Percentiles rank a stretch among this genome's conserved stretches.
phyloP scores from a whole-genome alignment of 2,888 invertebrate species.

The Dioctria linearis region DNA sequence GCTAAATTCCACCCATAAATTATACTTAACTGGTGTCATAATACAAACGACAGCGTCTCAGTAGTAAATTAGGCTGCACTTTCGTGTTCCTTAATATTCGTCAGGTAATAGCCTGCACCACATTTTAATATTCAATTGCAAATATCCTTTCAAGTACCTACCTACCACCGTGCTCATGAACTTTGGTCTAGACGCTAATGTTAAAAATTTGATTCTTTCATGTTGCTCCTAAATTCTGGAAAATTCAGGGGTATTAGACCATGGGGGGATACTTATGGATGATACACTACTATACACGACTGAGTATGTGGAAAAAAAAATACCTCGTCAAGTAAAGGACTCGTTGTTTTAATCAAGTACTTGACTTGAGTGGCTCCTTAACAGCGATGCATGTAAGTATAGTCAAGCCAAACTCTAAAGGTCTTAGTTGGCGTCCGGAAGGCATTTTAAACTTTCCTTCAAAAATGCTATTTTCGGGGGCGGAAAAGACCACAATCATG shows the following conservation, averaged over 20 bases:
- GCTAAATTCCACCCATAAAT: background rate
- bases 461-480: slow-evolving; percentile 47
- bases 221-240: slow-evolving; percentile 30
- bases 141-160: background rate
- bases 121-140: slow-evolving; percentile 41
- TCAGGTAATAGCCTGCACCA: slow-evolving; percentile 4
- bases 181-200: slow-evolving; percentile 15
- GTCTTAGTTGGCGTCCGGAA: slow-evolving; percentile 43
- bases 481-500: slow-evolving; percentile 6
- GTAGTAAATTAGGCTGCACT: background rate
- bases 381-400: slow-evolving; percentile 13
- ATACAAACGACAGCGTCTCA: background rate
- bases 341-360: slow-evolving; percentile 30
- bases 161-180: background rate
- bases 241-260: slow-evolving; percentile 12
- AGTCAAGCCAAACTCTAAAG: background rate
- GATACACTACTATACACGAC: background rate
- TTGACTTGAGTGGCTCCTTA: slow-evolving; percentile 11
- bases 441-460: slow-evolving; percentile 8
- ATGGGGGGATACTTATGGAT: background rate
- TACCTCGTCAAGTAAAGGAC: background rate
- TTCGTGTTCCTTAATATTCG: slow-evolving; percentile 7
- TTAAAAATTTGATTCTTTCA: slow-evolving; percentile 38
- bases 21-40: background rate
- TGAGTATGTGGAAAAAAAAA: slow-evolving; percentile 4